A percentile compares a stretch with the other conserved stretches of the same genome.
phyloP scores from a whole-genome alignment of 1,140 invertebrate species.

The Neocloeon triangulifer region DNA sequence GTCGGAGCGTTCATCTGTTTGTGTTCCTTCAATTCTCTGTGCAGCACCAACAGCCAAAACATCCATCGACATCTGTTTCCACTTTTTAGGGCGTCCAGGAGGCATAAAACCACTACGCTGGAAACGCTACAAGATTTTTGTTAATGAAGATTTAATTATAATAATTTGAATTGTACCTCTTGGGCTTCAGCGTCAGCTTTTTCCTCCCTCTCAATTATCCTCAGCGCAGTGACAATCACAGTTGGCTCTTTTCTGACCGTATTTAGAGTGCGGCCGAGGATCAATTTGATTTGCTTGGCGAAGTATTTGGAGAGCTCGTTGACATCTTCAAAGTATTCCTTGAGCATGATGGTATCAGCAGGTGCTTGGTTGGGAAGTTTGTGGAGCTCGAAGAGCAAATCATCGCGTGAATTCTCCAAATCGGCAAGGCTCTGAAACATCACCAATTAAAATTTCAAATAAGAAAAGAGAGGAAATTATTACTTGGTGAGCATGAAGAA shows the following conservation, averaged over 20 bases:
- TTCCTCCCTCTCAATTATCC: slow-evolving; percentile 94
- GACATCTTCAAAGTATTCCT: slow-evolving; percentile 91
- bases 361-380: slow-evolving; percentile 77
- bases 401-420: slow-evolving; percentile 88
- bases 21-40: slow-evolving; percentile 68
- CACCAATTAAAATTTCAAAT: slow-evolving; percentile 1
- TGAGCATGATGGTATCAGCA: slow-evolving; percentile 74
- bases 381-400: slow-evolving; percentile 83
- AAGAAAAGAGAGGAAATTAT: slow-evolving; percentile 5
- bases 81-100: slow-evolving; percentile 78
- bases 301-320: slow-evolving; percentile 73
- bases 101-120: slow-evolving; percentile 72
- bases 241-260: slow-evolving; percentile 88
- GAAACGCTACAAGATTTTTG: slow-evolving; percentile 38
- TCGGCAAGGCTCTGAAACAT: slow-evolving; percentile 58
- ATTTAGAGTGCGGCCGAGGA: slow-evolving; percentile 74
- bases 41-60: slow-evolving; percentile 66
- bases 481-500: slow-evolving; percentile 80
- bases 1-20: slow-evolving; percentile 70
- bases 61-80: slow-evolving; percentile 68
- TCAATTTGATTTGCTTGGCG: slow-evolving; percentile 75
- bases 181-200: slow-evolving; percentile 63
- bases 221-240: slow-evolving; percentile 81
- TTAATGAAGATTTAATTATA: background rate
- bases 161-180: slow-evolving; percentile 19